Conservation (phyloP, 2,113 vertebrate species). For the Balaeniceps rex region DNA sequence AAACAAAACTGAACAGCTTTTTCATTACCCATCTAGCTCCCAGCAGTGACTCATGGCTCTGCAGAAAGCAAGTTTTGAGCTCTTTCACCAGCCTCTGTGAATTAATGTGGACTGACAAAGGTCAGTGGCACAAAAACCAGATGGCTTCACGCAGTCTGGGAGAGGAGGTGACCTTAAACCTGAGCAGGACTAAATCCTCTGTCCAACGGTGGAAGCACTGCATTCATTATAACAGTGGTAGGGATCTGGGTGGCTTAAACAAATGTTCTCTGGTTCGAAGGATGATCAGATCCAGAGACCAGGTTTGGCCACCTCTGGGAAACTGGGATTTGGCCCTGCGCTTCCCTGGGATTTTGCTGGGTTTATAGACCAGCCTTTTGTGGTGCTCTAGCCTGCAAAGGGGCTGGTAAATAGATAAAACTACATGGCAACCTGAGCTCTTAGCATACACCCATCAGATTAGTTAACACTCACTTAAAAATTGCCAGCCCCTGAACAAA, state of each 20-base stretch:
- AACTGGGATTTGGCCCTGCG: not conserved
- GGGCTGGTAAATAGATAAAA: not conserved
- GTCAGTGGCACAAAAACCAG: constrained; percentile 21
- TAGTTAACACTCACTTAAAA: constrained; percentile 3
- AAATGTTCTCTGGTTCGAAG: not conserved
- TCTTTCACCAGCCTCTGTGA: not conserved
- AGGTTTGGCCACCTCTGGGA: not conserved
- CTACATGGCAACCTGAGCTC: not conserved
- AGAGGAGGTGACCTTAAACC: constrained; percentile 31
- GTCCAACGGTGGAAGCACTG: not conserved
- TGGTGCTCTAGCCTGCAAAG: not conserved
- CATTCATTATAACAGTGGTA: not conserved
- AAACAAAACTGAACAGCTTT: constrained; percentile 18
- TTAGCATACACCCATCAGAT: not conserved
- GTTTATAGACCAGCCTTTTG: not conserved
- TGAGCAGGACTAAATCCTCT: constrained; percentile 12
- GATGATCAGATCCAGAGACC: not conserved
- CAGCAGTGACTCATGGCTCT: not conserved
- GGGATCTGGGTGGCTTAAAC: not conserved
- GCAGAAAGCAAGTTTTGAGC: not conserved
- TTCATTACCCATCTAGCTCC: not conserved
- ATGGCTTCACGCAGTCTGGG: not conserved
- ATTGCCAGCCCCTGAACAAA: not conserved
- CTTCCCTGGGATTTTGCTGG: not conserved
- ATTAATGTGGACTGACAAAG: not conserved